phyloP scores from a whole-genome alignment of 2,113 vertebrate species.

The Xenopus borealis region DNA sequence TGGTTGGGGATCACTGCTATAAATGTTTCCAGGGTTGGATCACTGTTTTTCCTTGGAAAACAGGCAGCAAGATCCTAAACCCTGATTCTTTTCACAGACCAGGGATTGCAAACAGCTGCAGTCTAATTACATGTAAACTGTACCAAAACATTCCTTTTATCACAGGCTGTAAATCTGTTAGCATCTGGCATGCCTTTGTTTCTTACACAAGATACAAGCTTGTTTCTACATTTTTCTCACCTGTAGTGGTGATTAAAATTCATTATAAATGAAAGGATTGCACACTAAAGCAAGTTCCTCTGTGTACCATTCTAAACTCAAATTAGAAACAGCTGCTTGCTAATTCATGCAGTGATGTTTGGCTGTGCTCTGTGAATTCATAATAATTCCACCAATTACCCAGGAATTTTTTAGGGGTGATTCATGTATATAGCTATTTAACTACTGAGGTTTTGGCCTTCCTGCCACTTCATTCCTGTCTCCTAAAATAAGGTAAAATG shows the following conservation, averaged over 20 bases:
- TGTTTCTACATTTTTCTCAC: conserved; percentile 85
- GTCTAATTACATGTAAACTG: conserved; percentile 87
- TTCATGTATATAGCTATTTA: conserved; percentile 53
- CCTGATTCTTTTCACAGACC: conserved; percentile 68
- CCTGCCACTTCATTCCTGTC: background rate
- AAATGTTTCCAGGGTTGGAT: conserved; percentile 71
- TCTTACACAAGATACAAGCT: conserved; percentile 83
- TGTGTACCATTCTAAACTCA: conserved; percentile 82
- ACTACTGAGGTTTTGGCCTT: no score
- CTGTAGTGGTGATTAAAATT: conserved; percentile 85
- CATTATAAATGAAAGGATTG: conserved; percentile 82
- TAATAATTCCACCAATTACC: conserved; percentile 72
- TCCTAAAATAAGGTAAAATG: background rate
- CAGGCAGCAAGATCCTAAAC: conserved; percentile 64
- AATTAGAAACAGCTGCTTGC: conserved; percentile 90
- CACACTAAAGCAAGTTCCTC: conserved; percentile 85
- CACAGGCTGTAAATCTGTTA: conserved; percentile 81
- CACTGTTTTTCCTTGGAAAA: conserved; percentile 73
- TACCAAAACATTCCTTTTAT: conserved; percentile 83
- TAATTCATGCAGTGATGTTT: conserved; percentile 83
- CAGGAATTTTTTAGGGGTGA: conserved; percentile 61
- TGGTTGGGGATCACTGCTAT: no score
- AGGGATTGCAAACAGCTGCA: conserved; percentile 78
- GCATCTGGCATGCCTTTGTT: conserved; percentile 78
- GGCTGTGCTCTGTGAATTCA: conserved; percentile 79